Evolutionary conservation across 2,888 invertebrate genomes (phyloP), one percentile per base, ranked within the genome.

Genomic region (Thecocarcelia acutangulata): DNA sequence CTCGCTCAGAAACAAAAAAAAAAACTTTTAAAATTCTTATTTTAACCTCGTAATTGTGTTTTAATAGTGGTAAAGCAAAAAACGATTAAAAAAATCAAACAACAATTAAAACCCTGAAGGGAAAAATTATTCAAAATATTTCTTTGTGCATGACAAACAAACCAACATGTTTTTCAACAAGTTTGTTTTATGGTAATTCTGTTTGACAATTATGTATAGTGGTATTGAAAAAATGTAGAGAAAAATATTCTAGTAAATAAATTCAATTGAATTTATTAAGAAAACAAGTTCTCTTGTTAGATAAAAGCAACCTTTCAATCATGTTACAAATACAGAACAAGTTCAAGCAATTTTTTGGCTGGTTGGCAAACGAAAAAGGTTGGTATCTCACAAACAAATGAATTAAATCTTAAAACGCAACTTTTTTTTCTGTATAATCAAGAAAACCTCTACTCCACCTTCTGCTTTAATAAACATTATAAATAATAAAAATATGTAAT

Each of bases 41-140:
- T n/a, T n/a, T n/a, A 75, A 75, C 58, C 46, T 75, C 21, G 33
- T 48, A 68, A 75, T 59, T 75, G 44, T 0, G 15, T n/a, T 58
- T 66, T 40, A 56, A 59, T 33, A 59, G 59, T 52, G 15, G 37
- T 48, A 2, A 5, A 58, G 28, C n/a, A 46, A 28, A 63, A 37
- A n/a, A 44, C 52, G 3, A 9, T 21, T 54, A 11, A 8, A 21
- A 52, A 28, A 64, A 64, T 12, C 15, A 56, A 46, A 40, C 46
- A 50, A 15, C 48, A 74, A 66, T 66, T 50, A 66, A 58, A 63
- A 54, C 0, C 15, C 3, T 21, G 15, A 56, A 64, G 46, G 46
- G 52, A 48, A 66, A 37, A 48, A 44, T 56, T 17, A 24, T 24
- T 48, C 24, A 54, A 28, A 21, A 66, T 56, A 28, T 19, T 46